Evolutionary conservation across 2,113 vertebrate species (phyloP), one percentile per base, ranked within the genome.

Genomic region (Callospermophilus lateralis): DNA sequence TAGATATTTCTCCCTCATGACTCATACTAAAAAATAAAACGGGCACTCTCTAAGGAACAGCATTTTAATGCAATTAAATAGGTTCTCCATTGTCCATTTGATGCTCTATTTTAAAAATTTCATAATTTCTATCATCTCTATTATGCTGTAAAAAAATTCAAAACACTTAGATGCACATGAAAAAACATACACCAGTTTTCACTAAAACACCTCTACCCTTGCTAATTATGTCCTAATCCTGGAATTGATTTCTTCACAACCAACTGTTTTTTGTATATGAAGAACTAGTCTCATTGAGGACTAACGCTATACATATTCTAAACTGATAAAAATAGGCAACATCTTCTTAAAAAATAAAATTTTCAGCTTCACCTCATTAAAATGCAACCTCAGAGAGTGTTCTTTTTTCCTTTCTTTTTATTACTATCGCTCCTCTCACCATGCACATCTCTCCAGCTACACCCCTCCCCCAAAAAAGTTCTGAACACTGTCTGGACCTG

Each of bases 401-500:
- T 65, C 67, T 63, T 89, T 39, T 51, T 37, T 4, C 34, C 7
- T 63, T 77, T 58, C 26, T 20, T 67, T 78, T 91, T 78, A 51
- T 76, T 4, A 73, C 42, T 34, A 17, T 45, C 73, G 17, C 53
- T 79, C 51, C 70, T 92, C 19, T 90, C 65, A 65, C 68, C 3
- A 77, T 1, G 48, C 45, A 42, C 1, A 15, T 74, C 80, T 83
- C 53, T 90, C 26, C 48, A 58, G 76, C 74, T 88, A 74, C 12
- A 0, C 39, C 74, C n/a, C 72, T 73, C 39, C 77, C 55, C 6
- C 4, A 2, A 8, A 93, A 55, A 95, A 93, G 73, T 93, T 97
- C 96, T 96, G 96, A 98, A 97, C 95, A 94, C 92, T 95, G 85
- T 96, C 97, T 97, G 93, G 90, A 97, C 92, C 79, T 95, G 77